phyloP scores from a whole-genome alignment of 2,888 invertebrate species.

The Troides oblongomaculatus region DNA sequence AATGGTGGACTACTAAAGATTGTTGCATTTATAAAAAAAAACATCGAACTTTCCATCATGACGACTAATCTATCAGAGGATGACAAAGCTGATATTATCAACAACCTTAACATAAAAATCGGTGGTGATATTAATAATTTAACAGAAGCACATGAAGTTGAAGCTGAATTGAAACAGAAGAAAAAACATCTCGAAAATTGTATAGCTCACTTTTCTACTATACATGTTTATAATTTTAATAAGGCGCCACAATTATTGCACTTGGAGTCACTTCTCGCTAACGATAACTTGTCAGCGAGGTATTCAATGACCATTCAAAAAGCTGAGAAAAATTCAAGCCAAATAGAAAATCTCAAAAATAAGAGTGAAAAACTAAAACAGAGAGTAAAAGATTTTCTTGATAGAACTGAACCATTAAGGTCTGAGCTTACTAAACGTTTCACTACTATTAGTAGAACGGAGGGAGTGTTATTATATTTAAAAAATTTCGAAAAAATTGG shows the following conservation, averaged over 20 bases:
- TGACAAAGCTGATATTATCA: conserved; percentile 71
- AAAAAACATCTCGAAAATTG: conserved; percentile 53
- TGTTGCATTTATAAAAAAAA: background rate
- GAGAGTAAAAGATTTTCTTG: conserved; percentile 63
- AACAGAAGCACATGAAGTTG: conserved; percentile 46
- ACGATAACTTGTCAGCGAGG: conserved; percentile 82
- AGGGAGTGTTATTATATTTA: conserved; percentile 83
- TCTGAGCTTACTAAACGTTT: conserved; percentile 67
- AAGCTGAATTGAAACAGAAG: conserved; percentile 51
- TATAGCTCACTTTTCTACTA: conserved; percentile 46
- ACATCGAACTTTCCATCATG: conserved; percentile 28
- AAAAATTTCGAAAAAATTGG: conserved; percentile 85
- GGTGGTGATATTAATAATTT: conserved; percentile 65
- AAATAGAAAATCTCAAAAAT: conserved; percentile 67
- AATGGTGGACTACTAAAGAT: too few species aligned
- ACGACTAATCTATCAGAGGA: conserved; percentile 50
- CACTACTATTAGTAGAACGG: conserved; percentile 74
- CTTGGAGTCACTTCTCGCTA: conserved; percentile 81
- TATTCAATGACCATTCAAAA: conserved; percentile 82
- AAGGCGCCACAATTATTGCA: conserved; percentile 5
- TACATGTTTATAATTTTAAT: conserved; percentile 9
- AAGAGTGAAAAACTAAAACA: conserved; percentile 67
- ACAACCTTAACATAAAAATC: conserved; percentile 61
- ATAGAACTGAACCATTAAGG: conserved; percentile 63
- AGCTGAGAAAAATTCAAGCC: conserved; percentile 79